Base-by-base conservation (phyloP, 2,113 vertebrate genomes). In the Scytalopus superciliaris region DNA sequence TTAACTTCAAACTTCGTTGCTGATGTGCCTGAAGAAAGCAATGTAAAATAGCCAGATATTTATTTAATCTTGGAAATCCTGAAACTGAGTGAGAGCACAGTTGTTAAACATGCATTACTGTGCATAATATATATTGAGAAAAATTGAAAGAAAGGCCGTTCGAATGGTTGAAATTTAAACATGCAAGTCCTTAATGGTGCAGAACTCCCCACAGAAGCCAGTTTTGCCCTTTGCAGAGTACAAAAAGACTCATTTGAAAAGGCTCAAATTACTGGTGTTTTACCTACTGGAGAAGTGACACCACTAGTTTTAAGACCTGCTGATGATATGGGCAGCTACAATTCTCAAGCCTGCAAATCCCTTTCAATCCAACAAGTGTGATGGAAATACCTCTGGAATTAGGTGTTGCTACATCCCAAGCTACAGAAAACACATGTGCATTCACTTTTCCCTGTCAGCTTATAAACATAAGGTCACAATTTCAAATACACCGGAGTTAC, bases 241-340 rank as follows among this genome's bases (percentile, higher is more conserved):
- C 35, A 28, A 49, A 76, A 49, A n/a, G 0, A 19, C 5, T 40
- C 17, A 28, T 44, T 53, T 5, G 69, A 59, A 86, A 55, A 42
- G 1, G 23, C 11, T 42, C 1, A 1, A 50, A 40, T 44, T 42
- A 6, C 6, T 37, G 33, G 1, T 55, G 7, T 7, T 84, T 86
- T 44, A 27, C n/a, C 47, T 42, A 7, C 21, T 45, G 37, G 35
- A 64, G 22, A 25, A 37, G 14, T 6, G 47, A 19, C 28, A 55
- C 10, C 14, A n/a, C 4, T 14, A 9, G 24, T 47, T 83, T 45
- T 16, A 67, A 60, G 33, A 55, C 42, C 14, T 59, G 35, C 8
- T 49, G 28, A 40, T 33, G 21, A 18, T 37, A 52, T 6, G 44
- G 23, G 3, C 64, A 68, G 39, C 12, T 44, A 37, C 53, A 50